phyloP scores from a whole-genome alignment of 2,113 vertebrate species.

The Morone chrysops region DNA sequence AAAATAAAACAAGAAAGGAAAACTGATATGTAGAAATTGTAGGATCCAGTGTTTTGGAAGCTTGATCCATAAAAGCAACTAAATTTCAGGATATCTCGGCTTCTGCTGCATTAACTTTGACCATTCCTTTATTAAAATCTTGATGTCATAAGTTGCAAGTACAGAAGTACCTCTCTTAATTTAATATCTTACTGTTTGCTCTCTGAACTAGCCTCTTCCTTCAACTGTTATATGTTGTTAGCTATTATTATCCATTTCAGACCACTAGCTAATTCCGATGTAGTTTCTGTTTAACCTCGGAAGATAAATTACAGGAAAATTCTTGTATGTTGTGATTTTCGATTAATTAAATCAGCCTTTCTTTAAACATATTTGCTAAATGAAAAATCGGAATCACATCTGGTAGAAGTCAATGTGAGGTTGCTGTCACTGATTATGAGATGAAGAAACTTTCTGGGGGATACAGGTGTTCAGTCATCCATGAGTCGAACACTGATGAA shows the following conservation, averaged over 20 bases:
- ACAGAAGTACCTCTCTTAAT: too few relatives aligned
- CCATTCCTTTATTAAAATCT: too few relatives aligned
- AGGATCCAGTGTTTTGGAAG: neutral
- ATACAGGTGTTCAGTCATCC: conserved; percentile 39
- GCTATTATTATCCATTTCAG: neutral
- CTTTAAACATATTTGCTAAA: neutral
- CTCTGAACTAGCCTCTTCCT: neutral
- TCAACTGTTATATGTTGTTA: neutral
- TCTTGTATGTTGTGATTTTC: conserved; percentile 9
- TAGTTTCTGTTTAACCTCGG: neutral
- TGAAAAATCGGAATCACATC: conserved; percentile 12
- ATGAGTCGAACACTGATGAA: neutral
- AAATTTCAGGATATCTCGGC: neutral
- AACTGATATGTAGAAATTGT: neutral
- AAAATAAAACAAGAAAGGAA: neutral
- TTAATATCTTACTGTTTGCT: neutral
- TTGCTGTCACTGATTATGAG: conserved; percentile 38
- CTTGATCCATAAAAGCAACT: neutral
- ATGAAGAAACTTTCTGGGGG: neutral
- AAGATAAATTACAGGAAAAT: neutral
- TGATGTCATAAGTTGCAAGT: too few relatives aligned
- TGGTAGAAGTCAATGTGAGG: conserved; percentile 25
- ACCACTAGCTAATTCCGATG: neutral
- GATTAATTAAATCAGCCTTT: neutral
- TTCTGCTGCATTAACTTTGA: too few relatives aligned